Evolutionary conservation across 1,140 invertebrate genomes (phyloP), one percentile per base, ranked within the genome.

Genomic region (Drosophila arawakana): DNA sequence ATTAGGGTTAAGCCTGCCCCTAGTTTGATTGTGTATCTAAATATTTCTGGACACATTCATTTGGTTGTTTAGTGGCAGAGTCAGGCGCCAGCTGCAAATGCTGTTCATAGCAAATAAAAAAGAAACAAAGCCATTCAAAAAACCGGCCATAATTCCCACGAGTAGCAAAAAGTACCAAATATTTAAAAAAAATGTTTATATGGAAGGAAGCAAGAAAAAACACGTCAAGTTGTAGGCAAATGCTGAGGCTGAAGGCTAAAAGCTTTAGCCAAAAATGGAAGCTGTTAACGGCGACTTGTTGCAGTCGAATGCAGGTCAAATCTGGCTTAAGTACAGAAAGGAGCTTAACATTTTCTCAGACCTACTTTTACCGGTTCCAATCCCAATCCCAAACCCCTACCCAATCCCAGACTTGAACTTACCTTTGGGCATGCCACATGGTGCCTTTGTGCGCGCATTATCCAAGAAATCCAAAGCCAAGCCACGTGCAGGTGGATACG

Each of bases 381-480:
- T 44, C 52, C 18, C 62, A 11, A n/a, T n/a, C 46, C 25, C 21
- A 41, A 34, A 0, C 25, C 25, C 25, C 2, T 5, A 2, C 25
- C 25, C 25, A 30, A 5, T 5, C 25, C 62, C 18, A 44, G 44
- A 13, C 34, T 30, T 44, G 46, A 39, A 92, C 93, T 95, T 93
- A 98, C 97, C 98, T 96, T 96, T 97, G 6, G 98, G 98, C 96
- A 99, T 98, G 73, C 98, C 98, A 93, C 98, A 99, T 35, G 98
- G 98, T 63, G 95, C 95, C 80, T 96, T 96, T 13, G 98, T 98
- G 80, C 97, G 95, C 58, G 95, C 95, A 91, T 96, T 98, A 92
- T 99, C 98, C 92, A 99, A 93, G 93, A 98, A 99, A 93, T 99
- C 98, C 89, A 99, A 93, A 90, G 97, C 97, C 90, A 96, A 98